A percentile compares a stretch with the other conserved stretches of the same genome.
phyloP scores from a whole-genome alignment of 2,888 invertebrate species.

The Stratiomys singularior region DNA sequence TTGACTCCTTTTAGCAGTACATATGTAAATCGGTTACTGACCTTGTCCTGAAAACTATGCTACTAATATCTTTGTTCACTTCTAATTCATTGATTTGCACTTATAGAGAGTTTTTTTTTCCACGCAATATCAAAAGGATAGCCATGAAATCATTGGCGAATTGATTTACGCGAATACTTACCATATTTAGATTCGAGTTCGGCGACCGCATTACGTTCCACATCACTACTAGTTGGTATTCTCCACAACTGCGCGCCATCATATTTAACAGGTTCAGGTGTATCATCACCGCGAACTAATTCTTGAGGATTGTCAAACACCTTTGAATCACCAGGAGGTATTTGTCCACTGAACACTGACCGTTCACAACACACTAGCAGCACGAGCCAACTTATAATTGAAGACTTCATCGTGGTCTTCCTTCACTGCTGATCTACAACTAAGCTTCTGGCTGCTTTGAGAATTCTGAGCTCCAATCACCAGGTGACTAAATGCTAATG shows the following conservation, averaged over 20 bases:
- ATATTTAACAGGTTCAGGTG: constrained; percentile 69
- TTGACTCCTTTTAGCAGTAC: too few relatives aligned
- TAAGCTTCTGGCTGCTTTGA: constrained; percentile 1
- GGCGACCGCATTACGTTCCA: constrained; percentile 67
- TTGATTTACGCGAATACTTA: constrained; percentile 59
- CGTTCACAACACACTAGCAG: neutral
- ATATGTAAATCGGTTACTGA: too few relatives aligned
- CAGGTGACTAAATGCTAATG: constrained; percentile 46
- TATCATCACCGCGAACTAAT: constrained; percentile 6
- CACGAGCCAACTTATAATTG: neutral
- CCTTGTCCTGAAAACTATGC: too few relatives aligned
- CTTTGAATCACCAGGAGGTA: neutral
- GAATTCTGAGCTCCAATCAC: constrained; percentile 39
- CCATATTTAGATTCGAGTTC: constrained; percentile 70
- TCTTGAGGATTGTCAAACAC: constrained; percentile 17
- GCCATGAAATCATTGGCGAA: too few relatives aligned
- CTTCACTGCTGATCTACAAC: neutral
- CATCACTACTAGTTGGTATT: constrained; percentile 68
- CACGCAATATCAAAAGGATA: too few relatives aligned
- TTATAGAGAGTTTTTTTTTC: too few relatives aligned
- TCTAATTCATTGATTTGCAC: too few relatives aligned
- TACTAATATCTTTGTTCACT: too few relatives aligned
- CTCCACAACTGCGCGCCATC: constrained; percentile 83
- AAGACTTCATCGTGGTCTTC: constrained; percentile 25
- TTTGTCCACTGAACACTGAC: neutral